Conservation (phyloP, 30 jellyfish, hydroid and myxozoan genomes). For the Hydractinia echinata region DNA sequence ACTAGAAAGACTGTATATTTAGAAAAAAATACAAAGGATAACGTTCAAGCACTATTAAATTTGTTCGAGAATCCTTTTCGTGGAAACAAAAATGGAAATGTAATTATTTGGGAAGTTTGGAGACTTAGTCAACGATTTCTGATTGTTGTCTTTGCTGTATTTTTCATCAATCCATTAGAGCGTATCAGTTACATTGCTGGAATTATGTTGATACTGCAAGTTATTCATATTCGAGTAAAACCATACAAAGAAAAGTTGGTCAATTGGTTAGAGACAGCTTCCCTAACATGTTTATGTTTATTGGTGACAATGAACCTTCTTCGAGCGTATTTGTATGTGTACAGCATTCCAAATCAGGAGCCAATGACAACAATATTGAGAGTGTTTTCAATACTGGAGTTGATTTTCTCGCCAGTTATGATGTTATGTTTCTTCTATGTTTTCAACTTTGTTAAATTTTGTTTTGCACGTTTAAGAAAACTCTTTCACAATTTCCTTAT, state of each 20-base stretch:
- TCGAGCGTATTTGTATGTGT: constrained; percentile 10
- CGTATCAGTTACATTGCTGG: neutral
- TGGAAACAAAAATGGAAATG: neutral
- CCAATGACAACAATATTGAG: neutral
- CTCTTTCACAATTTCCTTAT: too few species aligned
- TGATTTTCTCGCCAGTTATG: neutral
- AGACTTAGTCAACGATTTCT: neutral
- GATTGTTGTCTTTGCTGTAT: neutral
- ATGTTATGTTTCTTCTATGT: neutral
- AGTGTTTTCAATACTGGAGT: neutral
- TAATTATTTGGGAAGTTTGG: constrained; percentile 11
- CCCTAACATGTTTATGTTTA: neutral
- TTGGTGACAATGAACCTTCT: neutral
- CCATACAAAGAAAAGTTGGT: constrained; percentile 1
- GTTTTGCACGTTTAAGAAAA: neutral
- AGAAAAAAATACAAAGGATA: neutral
- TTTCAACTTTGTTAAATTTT: neutral
- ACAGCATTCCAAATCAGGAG: neutral
- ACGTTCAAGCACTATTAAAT: neutral
- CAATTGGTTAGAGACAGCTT: constrained; percentile 9
- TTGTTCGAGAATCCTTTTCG: constrained; percentile 17
- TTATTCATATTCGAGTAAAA: neutral
- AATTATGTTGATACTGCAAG: neutral
- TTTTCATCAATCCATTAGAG: constrained; percentile 4
- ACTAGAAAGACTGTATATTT: neutral